Base-by-base conservation (phyloP, 2,888 invertebrate species). In the Cremastinae sp. region DNA sequence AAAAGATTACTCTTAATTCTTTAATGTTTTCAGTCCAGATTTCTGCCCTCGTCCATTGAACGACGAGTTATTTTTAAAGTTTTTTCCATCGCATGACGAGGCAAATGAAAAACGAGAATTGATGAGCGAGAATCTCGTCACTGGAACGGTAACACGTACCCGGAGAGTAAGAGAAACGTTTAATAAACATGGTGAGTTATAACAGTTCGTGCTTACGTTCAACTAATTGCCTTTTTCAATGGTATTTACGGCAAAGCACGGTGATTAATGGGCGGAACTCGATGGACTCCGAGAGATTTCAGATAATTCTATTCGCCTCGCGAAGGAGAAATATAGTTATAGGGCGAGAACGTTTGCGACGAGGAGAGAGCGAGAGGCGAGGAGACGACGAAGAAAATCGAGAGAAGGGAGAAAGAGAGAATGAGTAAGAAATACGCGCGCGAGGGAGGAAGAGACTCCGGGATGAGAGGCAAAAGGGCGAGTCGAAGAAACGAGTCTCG, bases 191-290 rank as follows among this genome's bases (percentile, higher is more conserved):
- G 39, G 55, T 55, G 71, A 64, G 56, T 70, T 70, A 70, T 53
- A 70, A 53, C 28, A 61, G 55, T 72, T 68, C 51, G 68, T 68
- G 58, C 66, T 75, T 75, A 35, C 72, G 45, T 72, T 73, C 72
- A 68, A 47, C 75, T 76, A 76, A 76, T 76, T 76, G 75, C 75
- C 75, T 76, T 76, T 68, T 76, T 76, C 75, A 72, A 73, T 64
- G 56, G 64, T 69, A 73, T 76, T 73, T 72, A 73, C 62, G 49
- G 68, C 56, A 76, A 62, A 72, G 61, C 45, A 53, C 56, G 49
- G 69, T 76, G 75, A 76, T 76, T 76, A 76, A 76, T 69, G 75
- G 72, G 68, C 75, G 72, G 72, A 76, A 76, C 72, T 73, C 68
- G 68, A 75, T 72, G 68, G 72, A 69, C 72, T 72, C 75, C 51